Evolutionary conservation across 1,140 invertebrate genomes (phyloP).

Genomic region (Panulirus ornatus): DNA sequence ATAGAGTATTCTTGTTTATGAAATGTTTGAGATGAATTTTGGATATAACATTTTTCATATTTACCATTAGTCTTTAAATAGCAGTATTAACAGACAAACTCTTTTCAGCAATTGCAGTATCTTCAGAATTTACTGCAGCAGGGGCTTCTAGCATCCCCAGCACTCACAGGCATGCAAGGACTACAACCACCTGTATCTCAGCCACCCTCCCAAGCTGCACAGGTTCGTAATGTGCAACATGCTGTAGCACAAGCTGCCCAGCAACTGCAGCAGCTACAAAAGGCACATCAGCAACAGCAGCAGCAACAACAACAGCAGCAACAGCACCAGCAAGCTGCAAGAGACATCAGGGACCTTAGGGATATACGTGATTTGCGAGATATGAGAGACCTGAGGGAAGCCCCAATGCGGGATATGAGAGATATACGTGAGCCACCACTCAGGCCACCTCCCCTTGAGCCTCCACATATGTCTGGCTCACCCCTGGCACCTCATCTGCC

Average conservation of each 20-base stretch:
- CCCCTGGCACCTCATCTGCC: slow-evolving; percentile 71
- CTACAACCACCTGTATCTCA: slow-evolving; percentile 67
- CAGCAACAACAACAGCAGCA: slow-evolving; percentile 75
- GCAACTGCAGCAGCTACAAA: slow-evolving; percentile 88
- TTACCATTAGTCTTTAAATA: neutral
- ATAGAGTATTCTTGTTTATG: neutral
- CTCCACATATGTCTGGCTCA: slow-evolving; percentile 64
- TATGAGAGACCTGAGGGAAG: slow-evolving; percentile 73
- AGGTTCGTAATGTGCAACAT: slow-evolving; percentile 83
- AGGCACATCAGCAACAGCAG: slow-evolving; percentile 81
- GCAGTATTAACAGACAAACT: neutral
- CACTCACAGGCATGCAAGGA: slow-evolving; percentile 71
- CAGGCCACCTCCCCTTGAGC: slow-evolving; percentile 67
- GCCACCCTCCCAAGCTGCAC: slow-evolving; percentile 71
- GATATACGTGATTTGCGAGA: slow-evolving; percentile 56
- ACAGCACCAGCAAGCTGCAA: slow-evolving; percentile 54
- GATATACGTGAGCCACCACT: slow-evolving; percentile 66
- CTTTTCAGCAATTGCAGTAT: slow-evolving; percentile 76
- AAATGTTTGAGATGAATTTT: no score
- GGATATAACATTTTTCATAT: no score
- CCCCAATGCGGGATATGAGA: slow-evolving; percentile 73
- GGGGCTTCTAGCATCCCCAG: slow-evolving; percentile 76
- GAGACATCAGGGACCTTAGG: slow-evolving; percentile 64
- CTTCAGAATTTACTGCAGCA: slow-evolving; percentile 77
- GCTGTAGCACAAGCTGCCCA: slow-evolving; percentile 90